Percentiles rank a stretch among this genome's conserved stretches.
These are phyloP conservation scores for Drosophila setosimentum DNA, from an alignment of 2,888 invertebrate species.

Conservation along the genomic window DNA sequence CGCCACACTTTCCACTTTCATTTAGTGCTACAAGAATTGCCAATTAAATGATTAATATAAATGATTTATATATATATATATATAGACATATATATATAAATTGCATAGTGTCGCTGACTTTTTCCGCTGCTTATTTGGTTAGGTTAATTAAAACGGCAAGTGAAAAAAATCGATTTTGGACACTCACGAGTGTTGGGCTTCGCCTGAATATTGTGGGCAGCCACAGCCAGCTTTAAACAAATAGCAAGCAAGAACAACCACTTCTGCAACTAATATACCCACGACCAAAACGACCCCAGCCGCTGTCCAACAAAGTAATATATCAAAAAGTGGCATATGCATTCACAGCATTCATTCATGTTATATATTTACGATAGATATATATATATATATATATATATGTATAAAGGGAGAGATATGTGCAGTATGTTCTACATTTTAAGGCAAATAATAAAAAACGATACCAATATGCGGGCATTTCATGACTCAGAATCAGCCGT, in stretches of 20 bases:
- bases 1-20: conserved; percentile 61
- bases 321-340: conserved; percentile 58
- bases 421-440: conserved; percentile 21
- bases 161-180: conserved; percentile 1
- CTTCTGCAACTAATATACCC: conserved; percentile 5
- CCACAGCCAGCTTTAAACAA: background rate
- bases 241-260: background rate
- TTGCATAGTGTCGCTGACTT: conserved; percentile 21
- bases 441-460: conserved; percentile 44
- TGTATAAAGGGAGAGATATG: conserved; percentile 1
- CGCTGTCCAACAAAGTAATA: conserved; percentile 38
- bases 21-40: conserved; percentile 45
- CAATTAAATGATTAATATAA: conserved; percentile 41
- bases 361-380: background rate
- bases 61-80: conserved; percentile 43
- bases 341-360: conserved; percentile 5
- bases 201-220: conserved; percentile 1
- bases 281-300: conserved; percentile 18
- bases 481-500: conserved; percentile 61
- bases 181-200: background rate
- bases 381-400: conserved; percentile 6
- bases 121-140: conserved; percentile 34
- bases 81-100: conserved; percentile 9
- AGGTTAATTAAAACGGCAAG: conserved; percentile 30
- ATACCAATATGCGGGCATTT: conserved; percentile 57